Evolutionary conservation across 2,113 vertebrate species (phyloP).

Genomic region (Mandrillus leucophaeus): DNA sequence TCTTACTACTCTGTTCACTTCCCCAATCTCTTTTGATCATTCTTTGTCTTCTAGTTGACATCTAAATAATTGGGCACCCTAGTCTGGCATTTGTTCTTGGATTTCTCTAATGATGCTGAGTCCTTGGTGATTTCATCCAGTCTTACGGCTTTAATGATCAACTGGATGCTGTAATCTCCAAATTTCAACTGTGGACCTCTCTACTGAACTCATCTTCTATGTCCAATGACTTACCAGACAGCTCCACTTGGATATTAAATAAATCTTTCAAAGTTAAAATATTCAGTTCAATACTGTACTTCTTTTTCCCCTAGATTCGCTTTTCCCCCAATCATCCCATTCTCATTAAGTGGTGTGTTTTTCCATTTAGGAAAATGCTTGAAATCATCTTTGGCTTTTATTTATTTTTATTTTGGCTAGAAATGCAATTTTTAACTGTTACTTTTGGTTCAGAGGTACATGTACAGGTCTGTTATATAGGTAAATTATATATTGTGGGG

Average conservation of each 20-base stretch:
- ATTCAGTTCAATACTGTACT: accelerated
- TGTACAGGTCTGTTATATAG: no score
- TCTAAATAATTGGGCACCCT: background rate
- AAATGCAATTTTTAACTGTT: no score
- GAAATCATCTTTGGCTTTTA: background rate
- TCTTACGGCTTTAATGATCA: background rate
- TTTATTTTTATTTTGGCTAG: background rate
- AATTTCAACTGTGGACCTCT: background rate
- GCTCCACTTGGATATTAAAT: background rate
- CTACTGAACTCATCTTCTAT: background rate
- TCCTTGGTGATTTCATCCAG: background rate
- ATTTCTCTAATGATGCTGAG: background rate
- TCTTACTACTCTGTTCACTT: background rate
- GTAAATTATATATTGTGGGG: no score
- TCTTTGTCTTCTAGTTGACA: background rate
- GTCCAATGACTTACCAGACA: background rate
- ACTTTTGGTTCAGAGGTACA: no score
- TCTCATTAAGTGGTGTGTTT: background rate
- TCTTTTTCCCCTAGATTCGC: background rate
- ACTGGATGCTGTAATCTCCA: background rate
- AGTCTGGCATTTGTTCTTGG: background rate
- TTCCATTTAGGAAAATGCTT: background rate
- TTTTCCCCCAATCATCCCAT: background rate
- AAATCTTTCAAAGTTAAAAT: background rate
- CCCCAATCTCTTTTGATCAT: background rate